Percentiles rank a stretch among this genome's conserved stretches.
These are phyloP conservation scores for Clarias platycephalus DNA, from an alignment of 2,797 vertebrate species.

Conservation along the genomic window DNA sequence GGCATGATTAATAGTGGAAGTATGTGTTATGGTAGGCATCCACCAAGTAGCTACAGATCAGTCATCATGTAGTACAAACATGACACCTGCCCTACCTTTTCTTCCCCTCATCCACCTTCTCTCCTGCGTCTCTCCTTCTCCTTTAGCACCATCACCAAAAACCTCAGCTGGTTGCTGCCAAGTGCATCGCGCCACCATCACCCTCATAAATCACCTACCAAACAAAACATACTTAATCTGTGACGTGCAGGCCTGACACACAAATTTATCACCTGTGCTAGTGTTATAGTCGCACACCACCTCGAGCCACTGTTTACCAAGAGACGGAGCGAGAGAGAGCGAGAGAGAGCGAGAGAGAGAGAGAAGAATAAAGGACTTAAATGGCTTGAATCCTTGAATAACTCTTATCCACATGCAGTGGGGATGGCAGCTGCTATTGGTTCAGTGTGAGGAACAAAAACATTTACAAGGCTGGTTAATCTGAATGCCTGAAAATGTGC, in stretches of 20 bases:
- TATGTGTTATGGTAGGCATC: constrained; percentile 77
- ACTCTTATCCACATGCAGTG: constrained; percentile 60
- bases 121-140: constrained; percentile 57
- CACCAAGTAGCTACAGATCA: constrained; percentile 81
- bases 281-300: constrained; percentile 67
- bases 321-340: background rate
- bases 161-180: constrained; percentile 71
- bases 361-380: constrained; percentile 57
- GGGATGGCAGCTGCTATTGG: constrained; percentile 67
- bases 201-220: constrained; percentile 83
- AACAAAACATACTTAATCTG: constrained; percentile 84
- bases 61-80: constrained; percentile 81
- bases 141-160: constrained; percentile 67
- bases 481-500: constrained; percentile 69
- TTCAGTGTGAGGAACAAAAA: constrained; percentile 70
- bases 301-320: constrained; percentile 69
- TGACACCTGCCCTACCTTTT: constrained; percentile 71
- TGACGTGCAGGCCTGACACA: constrained; percentile 70
- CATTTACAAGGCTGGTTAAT: constrained; percentile 63
- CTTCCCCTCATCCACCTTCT: constrained; percentile 34
- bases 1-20: constrained; percentile 82
- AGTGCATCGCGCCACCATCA: constrained; percentile 69
- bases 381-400: constrained; percentile 56
- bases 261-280: constrained; percentile 77
- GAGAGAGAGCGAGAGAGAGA: constrained; percentile 1